Evolutionary conservation across 2,797 vertebrate species (phyloP).

Genomic region (Leptoclinus maculatus): DNA sequence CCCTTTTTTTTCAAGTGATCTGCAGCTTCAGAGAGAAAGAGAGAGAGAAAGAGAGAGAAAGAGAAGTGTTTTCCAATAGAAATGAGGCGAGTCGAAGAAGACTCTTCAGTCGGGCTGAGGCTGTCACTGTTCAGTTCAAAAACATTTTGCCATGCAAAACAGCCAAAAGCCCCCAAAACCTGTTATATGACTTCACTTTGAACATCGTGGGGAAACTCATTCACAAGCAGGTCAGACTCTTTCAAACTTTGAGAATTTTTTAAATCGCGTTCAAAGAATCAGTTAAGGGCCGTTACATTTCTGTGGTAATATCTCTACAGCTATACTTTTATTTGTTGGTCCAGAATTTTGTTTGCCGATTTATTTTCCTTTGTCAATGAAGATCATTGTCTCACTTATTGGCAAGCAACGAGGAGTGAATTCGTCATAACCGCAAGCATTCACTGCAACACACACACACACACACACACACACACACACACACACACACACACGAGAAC

Average conservation of each 20-base stretch:
- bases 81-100: constrained; percentile 72
- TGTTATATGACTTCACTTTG: constrained; percentile 75
- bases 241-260: constrained; percentile 47
- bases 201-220: constrained; percentile 71
- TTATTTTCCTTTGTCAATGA: constrained; percentile 51
- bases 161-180: constrained; percentile 72
- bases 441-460: constrained; percentile 37
- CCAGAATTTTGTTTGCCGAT: constrained; percentile 20
- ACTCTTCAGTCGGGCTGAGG: constrained; percentile 70
- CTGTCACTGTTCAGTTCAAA: constrained; percentile 83
- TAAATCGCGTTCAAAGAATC: constrained; percentile 4
- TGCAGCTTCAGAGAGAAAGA: constrained; percentile 71
- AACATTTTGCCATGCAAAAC: constrained; percentile 78
- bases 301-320: not conserved
- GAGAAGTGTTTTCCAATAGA: constrained; percentile 80
- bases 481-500: constrained; percentile 32
- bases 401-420: constrained; percentile 63
- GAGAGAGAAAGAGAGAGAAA: constrained; percentile 42
- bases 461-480: constrained; percentile 24
- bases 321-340: constrained; percentile 20
- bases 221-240: constrained; percentile 64
- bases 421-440: constrained; percentile 73
- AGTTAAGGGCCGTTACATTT: not conserved
- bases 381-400: constrained; percentile 62
- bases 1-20: constrained; percentile 78